Evolutionary conservation across 1,140 invertebrate species (phyloP).

Genomic region (Caenorhabditis brenneri): DNA sequence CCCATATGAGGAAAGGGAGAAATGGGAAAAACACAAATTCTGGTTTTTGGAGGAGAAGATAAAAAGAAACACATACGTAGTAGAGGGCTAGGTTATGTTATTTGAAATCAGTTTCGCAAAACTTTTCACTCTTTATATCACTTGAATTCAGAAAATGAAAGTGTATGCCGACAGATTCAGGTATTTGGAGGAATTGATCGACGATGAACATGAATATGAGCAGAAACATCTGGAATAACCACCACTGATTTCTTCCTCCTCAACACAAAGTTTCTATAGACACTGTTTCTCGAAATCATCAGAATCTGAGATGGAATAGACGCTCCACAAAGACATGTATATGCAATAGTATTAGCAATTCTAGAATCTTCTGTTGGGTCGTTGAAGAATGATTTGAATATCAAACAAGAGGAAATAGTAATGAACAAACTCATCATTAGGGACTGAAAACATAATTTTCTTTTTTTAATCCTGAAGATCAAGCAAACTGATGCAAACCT

Average conservation of each 20-base stretch:
- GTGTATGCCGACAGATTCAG: no score
- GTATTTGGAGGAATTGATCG: background rate
- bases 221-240: background rate
- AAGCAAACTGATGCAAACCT: background rate
- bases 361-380: background rate
- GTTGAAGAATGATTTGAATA: background rate
- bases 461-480: background rate
- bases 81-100: no score
- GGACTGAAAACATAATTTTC: background rate
- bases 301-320: background rate
- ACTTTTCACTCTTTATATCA: no score
- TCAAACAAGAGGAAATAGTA: background rate
- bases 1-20: no score
- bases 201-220: background rate
- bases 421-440: background rate
- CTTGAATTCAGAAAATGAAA: no score
- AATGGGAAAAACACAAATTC: no score
- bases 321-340: background rate
- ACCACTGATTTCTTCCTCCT: background rate
- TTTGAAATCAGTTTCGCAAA: no score
- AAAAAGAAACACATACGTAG: no score
- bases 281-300: background rate
- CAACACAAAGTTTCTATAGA: background rate
- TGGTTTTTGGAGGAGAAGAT: no score
- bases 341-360: background rate